Evolutionary conservation across 2,113 vertebrate genomes (phyloP).

Genomic region (Euleptes europaea): DNA sequence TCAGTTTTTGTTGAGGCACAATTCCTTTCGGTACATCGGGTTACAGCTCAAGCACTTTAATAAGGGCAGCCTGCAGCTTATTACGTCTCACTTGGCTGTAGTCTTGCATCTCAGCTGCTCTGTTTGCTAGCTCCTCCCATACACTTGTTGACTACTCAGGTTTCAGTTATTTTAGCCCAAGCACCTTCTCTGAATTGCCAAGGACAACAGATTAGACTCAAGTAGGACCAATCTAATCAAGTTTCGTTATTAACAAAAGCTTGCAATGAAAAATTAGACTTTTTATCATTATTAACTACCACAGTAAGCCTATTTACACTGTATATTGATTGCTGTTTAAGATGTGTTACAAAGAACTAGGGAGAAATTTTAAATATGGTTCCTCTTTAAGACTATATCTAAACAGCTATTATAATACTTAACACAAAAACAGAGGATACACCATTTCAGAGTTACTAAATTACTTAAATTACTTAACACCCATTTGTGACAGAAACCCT

Average conservation of each 20-base stretch:
- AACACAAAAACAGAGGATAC: too few relatives aligned
- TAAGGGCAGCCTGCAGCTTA: background rate
- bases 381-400: too few relatives aligned
- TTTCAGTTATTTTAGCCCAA: slow-evolving; percentile 46
- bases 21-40: slow-evolving; percentile 14
- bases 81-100: background rate
- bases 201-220: slow-evolving; percentile 36
- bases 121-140: slow-evolving; percentile 49
- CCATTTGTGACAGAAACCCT: too few relatives aligned
- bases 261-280: slow-evolving; percentile 15
- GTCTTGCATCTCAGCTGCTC: background rate
- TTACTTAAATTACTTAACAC: too few relatives aligned
- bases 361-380: too few relatives aligned
- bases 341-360: too few relatives aligned
- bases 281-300: background rate
- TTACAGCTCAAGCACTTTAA: slow-evolving; percentile 24
- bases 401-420: too few relatives aligned
- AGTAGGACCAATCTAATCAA: slow-evolving; percentile 26
- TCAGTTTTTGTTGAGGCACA: slow-evolving; percentile 8
- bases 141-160: slow-evolving; percentile 39
- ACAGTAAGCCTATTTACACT: background rate
- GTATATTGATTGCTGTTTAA: background rate
- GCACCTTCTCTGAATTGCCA: slow-evolving; percentile 9
- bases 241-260: background rate
- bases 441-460: too few relatives aligned